These are phyloP conservation scores for Ginglymostoma cirratum DNA, from an alignment of 2,113 vertebrate species.

Conservation along the genomic window DNA sequence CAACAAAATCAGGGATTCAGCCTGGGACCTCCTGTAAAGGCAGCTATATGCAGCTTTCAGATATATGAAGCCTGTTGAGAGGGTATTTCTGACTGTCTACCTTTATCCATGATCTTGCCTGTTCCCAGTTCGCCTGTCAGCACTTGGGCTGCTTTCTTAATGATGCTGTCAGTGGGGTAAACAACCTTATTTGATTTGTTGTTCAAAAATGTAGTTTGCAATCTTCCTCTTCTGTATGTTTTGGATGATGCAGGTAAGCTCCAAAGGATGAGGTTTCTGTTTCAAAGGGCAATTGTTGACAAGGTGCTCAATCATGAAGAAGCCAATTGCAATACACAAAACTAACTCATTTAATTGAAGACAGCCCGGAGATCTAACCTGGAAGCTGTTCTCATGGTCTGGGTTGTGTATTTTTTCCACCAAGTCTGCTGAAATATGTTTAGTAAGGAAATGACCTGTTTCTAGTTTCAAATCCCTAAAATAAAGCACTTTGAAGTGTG, in stretches of 20 bases:
- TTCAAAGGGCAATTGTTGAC: not conserved
- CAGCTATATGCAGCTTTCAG: not conserved
- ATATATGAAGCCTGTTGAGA: not conserved
- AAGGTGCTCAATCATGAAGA: not conserved
- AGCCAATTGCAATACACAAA: not conserved
- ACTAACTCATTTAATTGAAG: not conserved
- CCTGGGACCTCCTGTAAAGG: not conserved
- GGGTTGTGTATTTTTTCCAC: not conserved
- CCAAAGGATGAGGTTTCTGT: not conserved
- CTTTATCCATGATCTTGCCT: not conserved
- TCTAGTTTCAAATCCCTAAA: not conserved
- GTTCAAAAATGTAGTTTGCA: not conserved
- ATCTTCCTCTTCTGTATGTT: not conserved
- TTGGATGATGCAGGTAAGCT: not conserved
- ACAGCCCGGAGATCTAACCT: not conserved
- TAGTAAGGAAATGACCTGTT: not conserved
- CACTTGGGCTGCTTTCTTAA: not conserved
- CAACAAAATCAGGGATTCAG: not conserved
- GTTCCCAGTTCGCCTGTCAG: not conserved
- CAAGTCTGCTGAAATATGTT: not conserved
- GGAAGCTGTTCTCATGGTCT: not conserved
- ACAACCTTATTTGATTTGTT: not conserved
- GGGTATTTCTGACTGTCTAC: not conserved
- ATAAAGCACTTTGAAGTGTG: not conserved
- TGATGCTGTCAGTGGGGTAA: not conserved